Percentiles rank a stretch among this genome's conserved stretches.
Evolutionary conservation across 1,140 invertebrate genomes (phyloP).

Genomic region (Maniola jurtina): DNA sequence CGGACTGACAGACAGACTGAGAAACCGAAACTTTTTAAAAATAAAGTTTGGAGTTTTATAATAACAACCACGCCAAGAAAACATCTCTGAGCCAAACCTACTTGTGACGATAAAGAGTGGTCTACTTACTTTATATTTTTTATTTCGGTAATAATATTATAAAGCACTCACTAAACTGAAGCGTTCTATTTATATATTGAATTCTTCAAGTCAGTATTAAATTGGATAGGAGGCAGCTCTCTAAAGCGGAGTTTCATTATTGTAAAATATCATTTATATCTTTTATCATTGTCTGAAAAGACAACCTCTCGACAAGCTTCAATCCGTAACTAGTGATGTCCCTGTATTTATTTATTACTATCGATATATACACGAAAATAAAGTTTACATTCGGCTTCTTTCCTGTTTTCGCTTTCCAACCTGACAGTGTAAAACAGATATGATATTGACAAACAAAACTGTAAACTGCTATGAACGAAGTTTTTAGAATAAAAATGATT

Average conservation of each 20-base stretch:
- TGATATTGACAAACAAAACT: too few species aligned
- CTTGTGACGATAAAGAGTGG: background rate
- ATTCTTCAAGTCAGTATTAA: constrained; percentile 39
- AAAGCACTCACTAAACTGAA: constrained; percentile 29
- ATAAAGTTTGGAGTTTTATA: too few species aligned
- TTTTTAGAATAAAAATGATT: too few species aligned
- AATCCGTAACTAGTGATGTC: constrained; percentile 37
- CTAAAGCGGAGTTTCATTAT: constrained; percentile 35
- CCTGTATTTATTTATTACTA: constrained; percentile 16
- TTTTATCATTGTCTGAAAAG: constrained; percentile 62
- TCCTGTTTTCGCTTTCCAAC: background rate
- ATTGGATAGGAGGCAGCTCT: constrained; percentile 37
- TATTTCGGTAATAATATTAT: constrained; percentile 10
- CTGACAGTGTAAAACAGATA: too few species aligned
- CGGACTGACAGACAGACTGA: too few species aligned
- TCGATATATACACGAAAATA: background rate
- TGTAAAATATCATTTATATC: constrained; percentile 63
- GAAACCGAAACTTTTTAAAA: too few species aligned
- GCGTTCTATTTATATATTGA: constrained; percentile 27
- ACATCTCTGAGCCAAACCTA: background rate
- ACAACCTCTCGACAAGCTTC: constrained; percentile 45
- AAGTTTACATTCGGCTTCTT: background rate
- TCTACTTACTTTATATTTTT: background rate
- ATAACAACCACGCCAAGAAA: background rate
- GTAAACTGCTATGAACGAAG: too few species aligned